Conservation (phyloP, 2,113 vertebrate genomes). For the Australoheros scitulus region DNA sequence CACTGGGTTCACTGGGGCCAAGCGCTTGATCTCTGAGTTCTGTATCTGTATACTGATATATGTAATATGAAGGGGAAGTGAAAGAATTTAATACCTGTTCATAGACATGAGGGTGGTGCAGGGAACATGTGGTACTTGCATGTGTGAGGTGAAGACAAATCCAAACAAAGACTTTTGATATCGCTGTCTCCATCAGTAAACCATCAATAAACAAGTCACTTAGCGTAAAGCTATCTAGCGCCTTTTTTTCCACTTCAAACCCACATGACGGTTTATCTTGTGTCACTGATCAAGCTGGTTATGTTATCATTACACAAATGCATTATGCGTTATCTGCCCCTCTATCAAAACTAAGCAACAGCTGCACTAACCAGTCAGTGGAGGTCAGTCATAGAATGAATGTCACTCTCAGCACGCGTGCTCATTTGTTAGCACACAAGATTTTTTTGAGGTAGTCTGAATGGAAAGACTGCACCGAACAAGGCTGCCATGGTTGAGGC, state of each 20-base stretch:
- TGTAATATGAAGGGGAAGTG: conserved; percentile 41
- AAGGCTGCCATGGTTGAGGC: background rate
- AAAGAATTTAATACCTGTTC: conserved; percentile 11
- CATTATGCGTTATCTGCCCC: conserved; percentile 21
- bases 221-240: conserved; percentile 46
- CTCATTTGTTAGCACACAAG: conserved; percentile 18
- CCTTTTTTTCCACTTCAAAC: conserved; percentile 43
- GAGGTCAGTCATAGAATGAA: conserved; percentile 27
- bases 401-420: conserved; percentile 6
- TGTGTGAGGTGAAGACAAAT: conserved; percentile 33
- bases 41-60: conserved; percentile 24
- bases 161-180: conserved; percentile 48
- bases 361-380: conserved; percentile 55
- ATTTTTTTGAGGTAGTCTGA: background rate
- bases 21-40: conserved; percentile 34
- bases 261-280: conserved; percentile 55
- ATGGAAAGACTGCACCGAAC: background rate
- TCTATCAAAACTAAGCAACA: conserved; percentile 65
- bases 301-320: conserved; percentile 52
- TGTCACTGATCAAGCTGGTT: background rate
- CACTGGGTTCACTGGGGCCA: conserved; percentile 66
- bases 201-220: conserved; percentile 68
- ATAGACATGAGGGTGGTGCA: conserved; percentile 7
- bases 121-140: conserved; percentile 8
- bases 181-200: conserved; percentile 53